phyloP scores from a whole-genome alignment of 2,797 vertebrate genomes.

The Hylomyscus alleni region DNA sequence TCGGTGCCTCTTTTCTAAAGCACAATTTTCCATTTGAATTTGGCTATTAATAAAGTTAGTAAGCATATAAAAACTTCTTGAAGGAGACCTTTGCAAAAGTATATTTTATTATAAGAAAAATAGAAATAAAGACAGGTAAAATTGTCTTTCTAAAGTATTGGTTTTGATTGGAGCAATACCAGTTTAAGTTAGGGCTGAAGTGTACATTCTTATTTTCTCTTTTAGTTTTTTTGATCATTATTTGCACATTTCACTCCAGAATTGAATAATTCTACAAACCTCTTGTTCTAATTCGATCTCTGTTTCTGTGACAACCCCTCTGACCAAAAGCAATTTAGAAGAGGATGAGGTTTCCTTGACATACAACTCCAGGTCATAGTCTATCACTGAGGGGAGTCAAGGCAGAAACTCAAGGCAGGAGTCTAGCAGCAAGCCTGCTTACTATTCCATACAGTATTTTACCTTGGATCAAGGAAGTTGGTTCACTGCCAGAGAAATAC shows the following conservation, averaged over 20 bases:
- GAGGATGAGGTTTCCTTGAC: background rate
- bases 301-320: background rate
- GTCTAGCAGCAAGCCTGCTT: background rate
- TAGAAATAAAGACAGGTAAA: background rate
- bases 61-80: background rate
- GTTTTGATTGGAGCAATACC: background rate
- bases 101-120: background rate
- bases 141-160: background rate
- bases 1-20: background rate
- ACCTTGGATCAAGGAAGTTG: background rate
- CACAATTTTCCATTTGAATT: conserved; percentile 18
- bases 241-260: background rate
- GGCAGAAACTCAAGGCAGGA: background rate
- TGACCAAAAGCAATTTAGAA: background rate
- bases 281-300: background rate
- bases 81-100: background rate
- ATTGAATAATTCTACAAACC: conserved; percentile 16
- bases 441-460: background rate
- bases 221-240: conserved; percentile 19
- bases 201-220: conserved; percentile 3
- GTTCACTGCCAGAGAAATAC: background rate
- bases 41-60: background rate
- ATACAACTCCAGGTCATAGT: background rate
- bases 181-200: background rate
- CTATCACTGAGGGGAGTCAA: background rate